These are phyloP conservation scores for Resseliella maxima DNA, from an alignment of 2,888 invertebrate species.

Conservation along the genomic window DNA sequence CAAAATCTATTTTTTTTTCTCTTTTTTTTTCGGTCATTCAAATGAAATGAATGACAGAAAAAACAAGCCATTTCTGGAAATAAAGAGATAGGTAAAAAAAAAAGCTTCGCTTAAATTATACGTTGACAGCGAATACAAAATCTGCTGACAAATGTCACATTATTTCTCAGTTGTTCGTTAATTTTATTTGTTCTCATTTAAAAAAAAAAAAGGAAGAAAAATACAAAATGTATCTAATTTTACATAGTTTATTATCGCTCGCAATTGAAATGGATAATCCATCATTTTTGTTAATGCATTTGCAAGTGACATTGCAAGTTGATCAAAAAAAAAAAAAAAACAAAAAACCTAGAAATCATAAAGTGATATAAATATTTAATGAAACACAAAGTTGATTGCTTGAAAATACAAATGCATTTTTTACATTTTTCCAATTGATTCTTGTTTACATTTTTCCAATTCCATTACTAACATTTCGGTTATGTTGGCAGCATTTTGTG, in stretches of 20 bases:
- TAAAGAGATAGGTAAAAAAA: background rate
- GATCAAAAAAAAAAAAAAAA: too few species aligned
- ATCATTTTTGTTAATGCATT: background rate
- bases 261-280: background rate
- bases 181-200: background rate
- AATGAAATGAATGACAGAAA: background rate
- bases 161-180: background rate
- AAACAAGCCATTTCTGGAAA: background rate
- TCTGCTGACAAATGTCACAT: background rate
- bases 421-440: background rate
- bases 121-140: background rate
- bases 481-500: too few species aligned
- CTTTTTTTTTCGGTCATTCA: background rate
- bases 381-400: background rate
- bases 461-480: background rate
- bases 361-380: background rate
- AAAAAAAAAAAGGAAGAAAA: too few species aligned
- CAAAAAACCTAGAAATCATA: conserved; percentile 12
- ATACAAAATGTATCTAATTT: too few species aligned
- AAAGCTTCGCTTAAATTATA: background rate
- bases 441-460: background rate
- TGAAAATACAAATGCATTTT: background rate
- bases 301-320: background rate
- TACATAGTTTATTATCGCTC: background rate
- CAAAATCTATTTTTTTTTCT: background rate